Evolutionary conservation across 2,888 invertebrate genomes (phyloP).

Genomic region (Rhagonycha fulva): DNA sequence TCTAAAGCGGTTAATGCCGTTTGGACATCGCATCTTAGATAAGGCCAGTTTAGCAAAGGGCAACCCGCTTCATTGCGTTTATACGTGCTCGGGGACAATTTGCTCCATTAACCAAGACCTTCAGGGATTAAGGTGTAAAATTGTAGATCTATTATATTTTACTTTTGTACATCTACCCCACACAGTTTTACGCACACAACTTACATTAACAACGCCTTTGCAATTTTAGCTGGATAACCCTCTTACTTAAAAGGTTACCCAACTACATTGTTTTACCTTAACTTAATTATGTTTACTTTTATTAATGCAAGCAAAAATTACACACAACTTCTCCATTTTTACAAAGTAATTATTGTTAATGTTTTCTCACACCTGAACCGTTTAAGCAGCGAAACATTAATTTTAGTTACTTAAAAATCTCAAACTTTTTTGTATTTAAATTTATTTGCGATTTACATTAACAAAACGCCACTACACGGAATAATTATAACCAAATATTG

Average conservation of each 20-base stretch:
- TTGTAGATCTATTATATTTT: slow-evolving; percentile 39
- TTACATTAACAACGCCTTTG: background rate
- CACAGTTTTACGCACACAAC: slow-evolving; percentile 26
- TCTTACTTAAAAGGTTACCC: background rate
- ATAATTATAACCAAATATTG: too few species aligned
- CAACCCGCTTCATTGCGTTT: slow-evolving; percentile 47
- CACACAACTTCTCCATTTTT: background rate
- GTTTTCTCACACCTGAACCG: background rate
- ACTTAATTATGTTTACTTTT: background rate
- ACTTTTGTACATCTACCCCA: slow-evolving; percentile 32
- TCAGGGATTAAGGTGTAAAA: slow-evolving; percentile 51
- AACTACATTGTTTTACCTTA: background rate
- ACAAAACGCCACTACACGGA: too few species aligned
- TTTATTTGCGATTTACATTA: too few species aligned
- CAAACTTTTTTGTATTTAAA: too few species aligned
- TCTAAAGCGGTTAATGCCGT: slow-evolving; percentile 12
- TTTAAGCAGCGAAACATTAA: background rate
- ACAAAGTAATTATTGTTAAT: background rate
- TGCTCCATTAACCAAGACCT: slow-evolving; percentile 45
- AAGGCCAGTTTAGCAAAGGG: slow-evolving; percentile 40
- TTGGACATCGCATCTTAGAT: slow-evolving; percentile 37
- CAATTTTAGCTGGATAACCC: background rate
- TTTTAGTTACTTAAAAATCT: background rate
- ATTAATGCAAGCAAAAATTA: background rate
- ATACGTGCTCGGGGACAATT: slow-evolving; percentile 50